Percentiles rank a stretch among this genome's conserved stretches.
Conservation (phyloP, 2,797 vertebrate genomes). For the Australoheros facetus region DNA sequence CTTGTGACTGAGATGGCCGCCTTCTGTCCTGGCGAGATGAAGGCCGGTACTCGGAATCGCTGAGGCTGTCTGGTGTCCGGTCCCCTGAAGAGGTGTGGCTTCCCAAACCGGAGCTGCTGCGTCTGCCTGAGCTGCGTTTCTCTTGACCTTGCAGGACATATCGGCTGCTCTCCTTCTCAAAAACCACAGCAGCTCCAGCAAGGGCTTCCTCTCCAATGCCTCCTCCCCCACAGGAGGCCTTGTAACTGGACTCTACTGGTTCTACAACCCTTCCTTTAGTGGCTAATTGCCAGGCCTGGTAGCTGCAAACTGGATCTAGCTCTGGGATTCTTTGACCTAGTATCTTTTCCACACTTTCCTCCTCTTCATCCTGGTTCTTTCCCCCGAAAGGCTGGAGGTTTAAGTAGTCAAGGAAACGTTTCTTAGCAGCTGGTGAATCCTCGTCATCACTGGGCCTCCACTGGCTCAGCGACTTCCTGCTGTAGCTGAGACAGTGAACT, state of each 20-base stretch:
- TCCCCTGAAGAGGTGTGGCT: slow-evolving; percentile 74
- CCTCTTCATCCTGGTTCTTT: slow-evolving; percentile 46
- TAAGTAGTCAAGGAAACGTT: slow-evolving; percentile 87
- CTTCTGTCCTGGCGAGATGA: slow-evolving; percentile 81
- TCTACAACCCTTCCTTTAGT: slow-evolving; percentile 91
- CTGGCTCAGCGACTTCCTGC: slow-evolving; percentile 55
- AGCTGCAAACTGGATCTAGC: slow-evolving; percentile 93
- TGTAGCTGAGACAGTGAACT: slow-evolving; percentile 81
- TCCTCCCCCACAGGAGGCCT: slow-evolving; percentile 78
- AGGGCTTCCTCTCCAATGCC: slow-evolving; percentile 78
- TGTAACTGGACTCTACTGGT: slow-evolving; percentile 84
- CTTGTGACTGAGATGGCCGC: slow-evolving; percentile 77
- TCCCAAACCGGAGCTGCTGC: slow-evolving; percentile 74
- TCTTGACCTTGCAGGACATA: slow-evolving; percentile 86
- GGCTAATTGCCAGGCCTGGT: slow-evolving; percentile 95
- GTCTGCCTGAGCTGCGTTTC: slow-evolving; percentile 82
- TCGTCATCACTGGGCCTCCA: slow-evolving; percentile 60
- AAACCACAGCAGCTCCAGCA: slow-evolving; percentile 83
- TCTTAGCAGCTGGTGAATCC: slow-evolving; percentile 78
- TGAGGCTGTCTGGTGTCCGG: slow-evolving; percentile 74
- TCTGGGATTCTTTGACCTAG: slow-evolving; percentile 87
- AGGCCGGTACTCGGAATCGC: slow-evolving; percentile 86
- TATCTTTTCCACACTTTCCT: slow-evolving; percentile 52
- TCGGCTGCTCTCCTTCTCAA: slow-evolving; percentile 87
- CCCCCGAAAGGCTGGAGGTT: slow-evolving; percentile 79